phyloP scores from a whole-genome alignment of 2,888 invertebrate species.

The Morinoia aosen region DNA sequence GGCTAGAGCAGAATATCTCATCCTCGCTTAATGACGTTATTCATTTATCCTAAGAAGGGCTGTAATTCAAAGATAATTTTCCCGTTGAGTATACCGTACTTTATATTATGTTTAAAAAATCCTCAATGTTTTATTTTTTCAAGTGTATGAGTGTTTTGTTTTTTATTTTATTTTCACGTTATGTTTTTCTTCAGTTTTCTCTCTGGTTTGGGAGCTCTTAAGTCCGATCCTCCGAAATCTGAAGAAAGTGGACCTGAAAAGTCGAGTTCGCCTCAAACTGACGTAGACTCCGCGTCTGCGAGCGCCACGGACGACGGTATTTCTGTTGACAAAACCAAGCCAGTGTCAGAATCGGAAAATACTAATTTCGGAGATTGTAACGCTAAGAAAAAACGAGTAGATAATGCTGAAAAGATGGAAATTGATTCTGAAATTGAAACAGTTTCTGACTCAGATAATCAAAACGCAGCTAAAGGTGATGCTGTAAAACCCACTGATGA shows the following conservation, averaged over 20 bases:
- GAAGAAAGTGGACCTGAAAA: neutral
- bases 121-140: neutral
- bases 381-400: neutral
- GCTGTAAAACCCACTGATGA: neutral
- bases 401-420: neutral
- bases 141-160: neutral
- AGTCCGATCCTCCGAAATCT: neutral
- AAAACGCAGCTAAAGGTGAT: neutral
- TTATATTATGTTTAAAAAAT: neutral
- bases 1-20: neutral
- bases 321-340: neutral
- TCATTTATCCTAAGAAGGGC: neutral
- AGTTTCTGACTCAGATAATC: neutral
- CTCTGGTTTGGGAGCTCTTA: conserved; percentile 18
- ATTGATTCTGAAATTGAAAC: neutral
- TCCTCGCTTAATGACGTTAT: neutral
- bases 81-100: neutral
- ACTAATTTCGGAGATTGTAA: neutral
- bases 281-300: neutral
- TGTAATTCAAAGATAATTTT: neutral
- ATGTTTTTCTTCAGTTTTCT: conserved; percentile 38
- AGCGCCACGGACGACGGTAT: neutral
- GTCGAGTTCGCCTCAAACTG: neutral
- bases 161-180: neutral
- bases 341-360: neutral